Base-by-base conservation (phyloP, 2,113 vertebrate genomes). In the Anhinga anhinga region DNA sequence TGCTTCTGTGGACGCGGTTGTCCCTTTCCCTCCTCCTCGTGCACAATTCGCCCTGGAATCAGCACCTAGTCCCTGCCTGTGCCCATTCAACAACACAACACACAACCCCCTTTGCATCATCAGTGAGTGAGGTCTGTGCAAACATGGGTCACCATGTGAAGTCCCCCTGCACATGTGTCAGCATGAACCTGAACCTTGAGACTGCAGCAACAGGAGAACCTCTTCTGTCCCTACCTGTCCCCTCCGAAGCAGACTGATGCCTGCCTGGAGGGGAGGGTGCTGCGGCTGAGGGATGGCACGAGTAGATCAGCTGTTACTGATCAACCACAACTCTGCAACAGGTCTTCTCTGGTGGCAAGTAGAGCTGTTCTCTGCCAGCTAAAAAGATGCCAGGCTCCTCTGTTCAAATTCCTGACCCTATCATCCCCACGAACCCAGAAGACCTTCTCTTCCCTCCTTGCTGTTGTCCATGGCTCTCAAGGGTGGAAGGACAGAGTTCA, bases 401-500 rank as follows among this genome's bases (percentile, higher is more conserved):
- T 25, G n/a, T 55, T 58, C 27, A 13, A 84, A 69, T 56, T 80
- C 82, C 69, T 55, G 56, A 23, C 63, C 45, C 34, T 32, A 1
- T 10, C 3, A 0, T 65, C 40, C 73, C 83, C 47, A 5, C 7
- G 26, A 66, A 77, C 32, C 82, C 76, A 12, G 0, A 18, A 55
- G 14, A 7, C 3, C 38, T 72, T n/a, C 52, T 66, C 56, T 16
- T 16, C 15, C 8, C 9, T 5, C 49, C 82, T 59, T 1, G 7
- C 56, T 22, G 63, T 32, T 42, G 62, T 66, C 56, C 4, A 0
- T 22, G 42, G 6, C 47, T 56, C 58, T 11, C 0, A 6, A 81
- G 71, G 63, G 73, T 91, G 86, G 88, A 16, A 90, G 94, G 58
- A 88, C 47, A 80, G 76, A 42, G 72, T 70, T 91, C 83, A 88